phyloP scores from a whole-genome alignment of 2,888 invertebrate genomes.

The Sphaerophoria rueppellii region DNA sequence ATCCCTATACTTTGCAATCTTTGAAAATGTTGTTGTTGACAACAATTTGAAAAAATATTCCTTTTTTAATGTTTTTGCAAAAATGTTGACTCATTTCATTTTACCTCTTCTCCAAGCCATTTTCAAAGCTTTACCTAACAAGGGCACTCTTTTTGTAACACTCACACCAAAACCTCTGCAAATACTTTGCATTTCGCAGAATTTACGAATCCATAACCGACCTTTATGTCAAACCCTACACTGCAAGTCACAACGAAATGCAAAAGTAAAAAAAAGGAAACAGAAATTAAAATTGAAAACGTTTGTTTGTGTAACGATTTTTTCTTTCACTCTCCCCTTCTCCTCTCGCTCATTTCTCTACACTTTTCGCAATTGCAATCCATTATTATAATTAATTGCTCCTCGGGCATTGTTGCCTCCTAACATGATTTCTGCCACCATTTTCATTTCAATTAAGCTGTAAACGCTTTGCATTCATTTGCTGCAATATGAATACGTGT shows the following conservation, averaged over 20 bases:
- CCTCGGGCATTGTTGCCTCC: conserved; percentile 52
- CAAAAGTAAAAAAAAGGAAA: background rate
- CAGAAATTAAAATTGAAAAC: conserved; percentile 2
- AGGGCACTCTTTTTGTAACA: too few species aligned
- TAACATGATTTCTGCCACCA: conserved; percentile 73
- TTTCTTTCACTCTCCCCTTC: conserved; percentile 21
- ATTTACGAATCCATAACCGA: background rate
- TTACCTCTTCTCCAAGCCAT: too few species aligned
- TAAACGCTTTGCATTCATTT: conserved; percentile 65
- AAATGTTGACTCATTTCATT: too few species aligned
- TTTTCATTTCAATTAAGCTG: conserved; percentile 73
- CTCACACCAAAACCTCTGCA: background rate
- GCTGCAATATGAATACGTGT: conserved; percentile 5
- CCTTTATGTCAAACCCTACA: conserved; percentile 4
- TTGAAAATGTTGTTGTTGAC: too few species aligned
- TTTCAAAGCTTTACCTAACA: too few species aligned
- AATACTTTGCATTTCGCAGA: background rate
- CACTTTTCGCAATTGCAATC: conserved; percentile 72
- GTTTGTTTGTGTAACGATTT: conserved; percentile 25
- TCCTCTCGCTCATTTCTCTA: conserved; percentile 21
- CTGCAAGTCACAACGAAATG: background rate
- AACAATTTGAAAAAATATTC: too few species aligned
- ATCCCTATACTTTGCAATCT: too few species aligned
- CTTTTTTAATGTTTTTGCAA: too few species aligned
- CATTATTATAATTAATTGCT: conserved; percentile 74